A percentile compares a stretch with the other conserved stretches of the same genome.
phyloP scores from a whole-genome alignment of 2,888 invertebrate genomes.

The Pollenia labialis region DNA sequence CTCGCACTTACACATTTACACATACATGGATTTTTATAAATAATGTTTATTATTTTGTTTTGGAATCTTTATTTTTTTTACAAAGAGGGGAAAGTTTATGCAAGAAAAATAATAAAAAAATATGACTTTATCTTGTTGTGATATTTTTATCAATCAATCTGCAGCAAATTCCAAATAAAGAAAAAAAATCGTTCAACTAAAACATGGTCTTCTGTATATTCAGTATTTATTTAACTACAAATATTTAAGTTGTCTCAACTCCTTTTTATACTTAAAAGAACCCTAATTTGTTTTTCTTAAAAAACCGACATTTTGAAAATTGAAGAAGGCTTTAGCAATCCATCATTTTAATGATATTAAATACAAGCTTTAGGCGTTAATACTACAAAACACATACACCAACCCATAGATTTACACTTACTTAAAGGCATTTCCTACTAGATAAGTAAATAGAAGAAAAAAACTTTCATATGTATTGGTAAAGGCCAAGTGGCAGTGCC shows the following conservation, averaged over 20 bases:
- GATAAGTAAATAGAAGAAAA: neutral
- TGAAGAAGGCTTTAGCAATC: slow-evolving; percentile 74
- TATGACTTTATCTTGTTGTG: slow-evolving; percentile 73
- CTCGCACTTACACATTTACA: slow-evolving; percentile 6
- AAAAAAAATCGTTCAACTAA: slow-evolving; percentile 26
- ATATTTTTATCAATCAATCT: slow-evolving; percentile 74
- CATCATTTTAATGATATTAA: slow-evolving; percentile 74
- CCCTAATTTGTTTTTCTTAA: slow-evolving; percentile 68
- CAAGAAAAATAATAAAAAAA: slow-evolving; percentile 47
- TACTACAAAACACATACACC: slow-evolving; percentile 19
- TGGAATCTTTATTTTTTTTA: slow-evolving; percentile 1
- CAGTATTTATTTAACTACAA: slow-evolving; percentile 39
- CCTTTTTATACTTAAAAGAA: slow-evolving; percentile 38
- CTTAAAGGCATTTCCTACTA: slow-evolving; percentile 7
- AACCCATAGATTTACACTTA: slow-evolving; percentile 26
- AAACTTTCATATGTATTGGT: slow-evolving; percentile 5
- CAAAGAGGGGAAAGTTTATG: slow-evolving; percentile 59
- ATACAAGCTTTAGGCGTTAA: slow-evolving; percentile 63
- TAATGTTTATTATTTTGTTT: slow-evolving; percentile 65
- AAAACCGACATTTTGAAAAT: slow-evolving; percentile 66
- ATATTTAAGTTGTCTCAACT: slow-evolving; percentile 16
- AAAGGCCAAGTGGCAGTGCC: slow-evolving; percentile 63
- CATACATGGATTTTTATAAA: slow-evolving; percentile 45
- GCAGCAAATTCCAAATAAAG: slow-evolving; percentile 36
- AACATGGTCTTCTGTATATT: slow-evolving; percentile 27